Evolutionary conservation across 1,140 invertebrate genomes (phyloP).

Genomic region (Calosoma granatense): DNA sequence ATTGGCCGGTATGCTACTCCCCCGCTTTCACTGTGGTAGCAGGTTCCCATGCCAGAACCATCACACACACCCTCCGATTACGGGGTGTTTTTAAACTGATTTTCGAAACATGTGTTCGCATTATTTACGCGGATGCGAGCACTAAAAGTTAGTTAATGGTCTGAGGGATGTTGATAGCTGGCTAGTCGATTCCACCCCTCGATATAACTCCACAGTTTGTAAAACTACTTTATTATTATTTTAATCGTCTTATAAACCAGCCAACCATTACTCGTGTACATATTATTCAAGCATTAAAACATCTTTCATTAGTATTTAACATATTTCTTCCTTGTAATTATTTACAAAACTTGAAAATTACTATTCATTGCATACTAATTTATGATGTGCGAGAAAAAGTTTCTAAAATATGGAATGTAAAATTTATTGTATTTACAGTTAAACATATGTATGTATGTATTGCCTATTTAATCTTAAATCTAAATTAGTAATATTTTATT

Average conservation of each 20-base stretch:
- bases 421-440: no score
- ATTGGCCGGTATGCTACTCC: constrained; percentile 24
- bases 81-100: neutral
- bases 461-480: neutral
- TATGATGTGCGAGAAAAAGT: no score
- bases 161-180: no score
- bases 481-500: no score
- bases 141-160: neutral
- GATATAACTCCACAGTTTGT: neutral
- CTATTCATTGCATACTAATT: no score
- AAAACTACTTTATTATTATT: neutral
- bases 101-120: neutral
- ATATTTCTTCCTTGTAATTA: no score
- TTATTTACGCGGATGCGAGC: neutral
- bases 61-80: neutral
- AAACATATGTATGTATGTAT: neutral
- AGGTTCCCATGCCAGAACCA: no score
- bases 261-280: neutral
- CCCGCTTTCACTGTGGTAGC: neutral
- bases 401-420: no score
- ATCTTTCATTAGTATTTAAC: no score
- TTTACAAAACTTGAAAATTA: no score
- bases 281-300: no score
- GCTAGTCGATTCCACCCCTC: neutral
- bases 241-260: neutral